A percentile compares a stretch with the other conserved stretches of the same genome.
Evolutionary conservation across 2,797 vertebrate species (phyloP).

Genomic region (Mallotus villosus): DNA sequence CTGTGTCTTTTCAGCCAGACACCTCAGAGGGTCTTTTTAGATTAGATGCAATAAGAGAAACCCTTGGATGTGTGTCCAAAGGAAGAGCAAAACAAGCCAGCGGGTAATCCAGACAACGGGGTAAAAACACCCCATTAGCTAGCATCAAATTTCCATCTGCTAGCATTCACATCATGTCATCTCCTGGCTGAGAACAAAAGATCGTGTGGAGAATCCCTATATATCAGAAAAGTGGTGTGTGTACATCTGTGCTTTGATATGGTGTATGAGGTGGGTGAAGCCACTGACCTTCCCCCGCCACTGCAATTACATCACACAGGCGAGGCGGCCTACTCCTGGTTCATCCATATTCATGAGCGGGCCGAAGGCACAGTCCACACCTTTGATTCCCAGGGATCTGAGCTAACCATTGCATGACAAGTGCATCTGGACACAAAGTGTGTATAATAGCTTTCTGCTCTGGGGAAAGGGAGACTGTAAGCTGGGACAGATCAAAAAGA

Average conservation of each 20-base stretch:
- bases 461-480: conserved; percentile 46
- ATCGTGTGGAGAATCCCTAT: conserved; percentile 43
- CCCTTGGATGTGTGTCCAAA: neutral
- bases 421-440: conserved; percentile 65
- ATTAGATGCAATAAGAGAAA: neutral
- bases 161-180: neutral
- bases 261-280: conserved; percentile 42
- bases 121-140: neutral
- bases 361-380: conserved; percentile 67
- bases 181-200: no score
- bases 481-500: conserved; percentile 64
- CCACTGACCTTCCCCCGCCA: conserved; percentile 58
- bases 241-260: conserved; percentile 41
- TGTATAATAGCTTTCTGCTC: conserved; percentile 69
- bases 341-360: conserved; percentile 73
- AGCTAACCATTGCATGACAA: conserved; percentile 69
- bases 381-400: conserved; percentile 72
- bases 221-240: conserved; percentile 50
- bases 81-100: neutral
- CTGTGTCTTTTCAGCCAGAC: no score
- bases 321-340: conserved; percentile 47
- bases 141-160: neutral
- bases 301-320: conserved; percentile 76
- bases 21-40: neutral
- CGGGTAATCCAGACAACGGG: neutral